Evolutionary conservation across 2,888 invertebrate species (phyloP).

Genomic region (Cordilura impudica): DNA sequence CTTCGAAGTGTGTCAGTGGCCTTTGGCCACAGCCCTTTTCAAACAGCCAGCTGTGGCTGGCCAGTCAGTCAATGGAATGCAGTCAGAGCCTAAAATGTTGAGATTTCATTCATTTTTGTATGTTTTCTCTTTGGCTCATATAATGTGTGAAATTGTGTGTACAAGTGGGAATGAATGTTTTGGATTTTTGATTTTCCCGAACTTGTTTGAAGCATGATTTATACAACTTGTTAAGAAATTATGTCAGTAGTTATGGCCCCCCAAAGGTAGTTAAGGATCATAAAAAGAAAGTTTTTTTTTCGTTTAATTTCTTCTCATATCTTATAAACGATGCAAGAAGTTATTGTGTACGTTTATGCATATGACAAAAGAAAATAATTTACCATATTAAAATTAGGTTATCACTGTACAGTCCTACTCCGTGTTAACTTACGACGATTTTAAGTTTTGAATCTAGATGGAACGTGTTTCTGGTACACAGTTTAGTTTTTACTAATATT

Average conservation of each 20-base stretch:
- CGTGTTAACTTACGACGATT: no score
- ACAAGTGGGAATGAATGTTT: slow-evolving; percentile 14
- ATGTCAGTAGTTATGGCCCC: slow-evolving; percentile 50
- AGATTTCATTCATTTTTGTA: slow-evolving; percentile 28
- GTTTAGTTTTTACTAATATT: no score
- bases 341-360: slow-evolving; percentile 28
- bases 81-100: no score
- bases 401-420: no score
- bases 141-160: slow-evolving; percentile 4
- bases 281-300: slow-evolving; percentile 43
- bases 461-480: no score
- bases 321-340: neutral
- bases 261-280: slow-evolving; percentile 50
- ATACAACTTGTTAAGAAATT: slow-evolving; percentile 40
- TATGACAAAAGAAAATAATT: neutral
- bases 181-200: neutral
- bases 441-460: no score
- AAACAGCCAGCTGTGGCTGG: slow-evolving; percentile 21
- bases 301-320: neutral
- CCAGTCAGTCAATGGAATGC: slow-evolving; percentile 36
- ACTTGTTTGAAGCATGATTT: slow-evolving; percentile 50
- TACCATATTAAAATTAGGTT: neutral
- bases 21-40: slow-evolving; percentile 66
- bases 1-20: slow-evolving; percentile 65
- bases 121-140: slow-evolving; percentile 46